These are phyloP conservation scores for Buphagus erythrorhynchus DNA, from an alignment of 2,797 vertebrate genomes.

Conservation along the genomic window DNA sequence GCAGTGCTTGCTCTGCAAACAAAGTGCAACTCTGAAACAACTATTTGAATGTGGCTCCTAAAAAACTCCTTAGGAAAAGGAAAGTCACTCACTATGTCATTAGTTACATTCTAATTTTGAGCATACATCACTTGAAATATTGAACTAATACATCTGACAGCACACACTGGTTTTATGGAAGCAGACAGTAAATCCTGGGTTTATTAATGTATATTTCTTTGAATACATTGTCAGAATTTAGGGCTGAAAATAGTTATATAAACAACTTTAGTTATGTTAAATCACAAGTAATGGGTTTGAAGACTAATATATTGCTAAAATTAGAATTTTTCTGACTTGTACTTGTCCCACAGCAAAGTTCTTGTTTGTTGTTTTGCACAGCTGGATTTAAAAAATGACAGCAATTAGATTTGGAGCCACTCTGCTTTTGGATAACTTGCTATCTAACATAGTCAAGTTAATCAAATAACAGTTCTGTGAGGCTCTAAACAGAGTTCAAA, in stretches of 20 bases:
- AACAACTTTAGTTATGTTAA: constrained; percentile 1
- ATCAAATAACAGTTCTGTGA: constrained; percentile 13
- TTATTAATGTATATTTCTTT: constrained; percentile 38
- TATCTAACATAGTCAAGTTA: neutral
- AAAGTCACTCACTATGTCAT: neutral
- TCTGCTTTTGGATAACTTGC: neutral
- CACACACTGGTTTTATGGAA: constrained; percentile 32
- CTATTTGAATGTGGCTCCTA: neutral
- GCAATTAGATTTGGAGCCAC: neutral
- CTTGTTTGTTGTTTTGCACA: neutral
- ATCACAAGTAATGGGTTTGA: constrained; percentile 5
- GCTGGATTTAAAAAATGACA: constrained; percentile 12
- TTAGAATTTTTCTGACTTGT: neutral
- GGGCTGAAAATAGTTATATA: constrained; percentile 25
- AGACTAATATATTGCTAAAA: neutral
- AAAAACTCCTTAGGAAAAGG: neutral
- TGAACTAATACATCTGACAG: constrained; percentile 8
- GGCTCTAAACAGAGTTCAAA: constrained; percentile 18
- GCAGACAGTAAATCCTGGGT: constrained; percentile 1
- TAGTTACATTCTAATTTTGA: constrained; percentile 35
- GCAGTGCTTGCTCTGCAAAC: neutral
- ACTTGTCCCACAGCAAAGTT: neutral
- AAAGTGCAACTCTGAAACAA: constrained; percentile 49
- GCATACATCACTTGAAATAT: neutral
- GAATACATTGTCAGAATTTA: constrained; percentile 7